Base-by-base conservation (phyloP, 1,140 invertebrate genomes). In the Drosophila prosaltans region DNA sequence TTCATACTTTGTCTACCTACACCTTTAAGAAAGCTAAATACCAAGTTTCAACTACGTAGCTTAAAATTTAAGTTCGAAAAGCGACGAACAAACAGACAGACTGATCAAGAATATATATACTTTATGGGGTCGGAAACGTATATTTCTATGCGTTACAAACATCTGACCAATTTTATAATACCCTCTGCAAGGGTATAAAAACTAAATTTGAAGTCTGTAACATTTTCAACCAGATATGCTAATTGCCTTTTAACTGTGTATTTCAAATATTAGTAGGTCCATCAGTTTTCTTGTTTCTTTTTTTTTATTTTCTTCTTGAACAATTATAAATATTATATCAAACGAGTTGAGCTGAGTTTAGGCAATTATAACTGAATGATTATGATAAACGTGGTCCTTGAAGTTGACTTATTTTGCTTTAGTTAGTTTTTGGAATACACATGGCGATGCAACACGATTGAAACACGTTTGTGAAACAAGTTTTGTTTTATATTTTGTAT, bases 341-440 rank as follows among this genome's bases (percentile, higher is more conserved):
- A 51, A 9, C 0, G 16, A 16, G 16, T 16, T 16, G 45, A 51
- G 21, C 8, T 26, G 45, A 51, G 24, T 26, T 26, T 51, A 26
- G 21, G 26, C 9, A 51, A 51, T 51, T 51, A 51, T 43, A 43
- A n/a, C 41, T 9, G 3, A 51, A 51, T 51, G 24, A 51, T 51
- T 51, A 51, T 51, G 45, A 26, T 26, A 51, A 51, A 51, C 8
- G 21, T 51, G 7, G 21, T 51, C 45, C 45, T 51, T 51, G 45
- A 51, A 51, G 21, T 51, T 51, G 21, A 51, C 21, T 51, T 51
- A 24, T 51, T 51, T 51, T 51, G 45, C 45, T 24, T 51, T 51
- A 21, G 21, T 24, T 8, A 51, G 24, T 26, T 24, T 51, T 51
- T 51, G 16, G 45, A 7, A 48, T 24, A 48, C 21, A 7, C 16